Percentiles rank a stretch among this genome's conserved stretches.
Conservation (phyloP, 2,888 invertebrate species). For the Tanytarsus gracilentus region DNA sequence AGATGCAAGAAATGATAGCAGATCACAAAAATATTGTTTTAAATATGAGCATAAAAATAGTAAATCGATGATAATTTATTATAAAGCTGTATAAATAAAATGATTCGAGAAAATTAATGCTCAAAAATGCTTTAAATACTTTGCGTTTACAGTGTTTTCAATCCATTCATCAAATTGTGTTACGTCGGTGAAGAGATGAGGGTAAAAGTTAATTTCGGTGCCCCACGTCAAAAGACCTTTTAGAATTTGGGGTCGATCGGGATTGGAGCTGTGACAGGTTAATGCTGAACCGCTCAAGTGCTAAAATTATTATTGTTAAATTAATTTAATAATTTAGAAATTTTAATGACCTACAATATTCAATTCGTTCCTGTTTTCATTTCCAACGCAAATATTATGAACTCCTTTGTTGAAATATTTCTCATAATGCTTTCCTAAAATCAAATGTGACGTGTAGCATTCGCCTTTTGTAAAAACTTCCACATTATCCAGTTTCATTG, state of each 20-base stretch:
- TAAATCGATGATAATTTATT: no score
- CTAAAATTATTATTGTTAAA: neutral
- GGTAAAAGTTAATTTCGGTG: constrained; percentile 17
- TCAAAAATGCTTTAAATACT: constrained; percentile 4
- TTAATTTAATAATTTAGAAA: neutral
- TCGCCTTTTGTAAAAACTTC: constrained; percentile 16
- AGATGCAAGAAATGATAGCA: no score
- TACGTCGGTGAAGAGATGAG: constrained; percentile 23
- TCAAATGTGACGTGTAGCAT: constrained; percentile 20
- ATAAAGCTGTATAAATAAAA: neutral
- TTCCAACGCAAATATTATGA: constrained; percentile 23
- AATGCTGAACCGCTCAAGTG: constrained; percentile 20
- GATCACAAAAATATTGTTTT: no score
- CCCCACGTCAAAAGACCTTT: constrained; percentile 24
- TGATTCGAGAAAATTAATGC: neutral
- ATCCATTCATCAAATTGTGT: constrained; percentile 24
- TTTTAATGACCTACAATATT: constrained; percentile 15
- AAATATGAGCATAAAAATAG: no score
- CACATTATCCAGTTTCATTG: constrained; percentile 23
- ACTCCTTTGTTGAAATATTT: constrained; percentile 26
- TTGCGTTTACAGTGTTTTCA: constrained; percentile 19
- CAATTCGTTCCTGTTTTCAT: neutral
- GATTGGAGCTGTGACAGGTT: neutral
- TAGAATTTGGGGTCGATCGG: neutral
- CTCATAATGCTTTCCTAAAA: constrained; percentile 13